Conservation (phyloP, 2,888 invertebrate species). For the Carpatolechia fugitivella region DNA sequence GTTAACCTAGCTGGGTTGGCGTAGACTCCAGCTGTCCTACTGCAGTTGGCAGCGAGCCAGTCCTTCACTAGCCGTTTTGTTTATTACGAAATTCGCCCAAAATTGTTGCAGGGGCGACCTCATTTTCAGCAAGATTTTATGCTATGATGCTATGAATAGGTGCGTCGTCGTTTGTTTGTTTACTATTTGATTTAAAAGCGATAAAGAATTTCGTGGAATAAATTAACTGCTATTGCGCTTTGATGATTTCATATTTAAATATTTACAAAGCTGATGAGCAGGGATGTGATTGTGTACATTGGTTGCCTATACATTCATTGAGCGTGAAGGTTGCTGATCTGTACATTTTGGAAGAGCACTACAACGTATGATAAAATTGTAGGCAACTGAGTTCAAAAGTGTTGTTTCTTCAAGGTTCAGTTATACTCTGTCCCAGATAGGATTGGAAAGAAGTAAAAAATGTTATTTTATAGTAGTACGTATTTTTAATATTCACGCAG, state of each 20-base stretch:
- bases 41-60: slow-evolving; percentile 62
- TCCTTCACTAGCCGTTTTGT: slow-evolving; percentile 54
- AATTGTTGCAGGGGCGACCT: slow-evolving; percentile 72
- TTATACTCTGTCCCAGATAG: no score
- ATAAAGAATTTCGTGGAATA: not conserved
- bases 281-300: no score
- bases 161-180: slow-evolving; percentile 5
- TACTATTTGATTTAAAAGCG: not conserved
- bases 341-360: no score
- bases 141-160: slow-evolving; percentile 8
- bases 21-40: slow-evolving; percentile 25
- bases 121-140: slow-evolving; percentile 37
- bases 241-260: not conserved
- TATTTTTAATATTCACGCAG: no score
- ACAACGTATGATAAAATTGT: no score
- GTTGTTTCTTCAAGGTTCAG: no score
- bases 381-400: no score
- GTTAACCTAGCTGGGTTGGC: slow-evolving; percentile 9
- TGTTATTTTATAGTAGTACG: no score
- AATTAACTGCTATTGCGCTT: not conserved
- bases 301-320: not conserved
- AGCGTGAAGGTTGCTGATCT: not conserved
- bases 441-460: no score
- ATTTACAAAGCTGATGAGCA: no score
- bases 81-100: slow-evolving; percentile 75